Percentiles rank a stretch among this genome's conserved stretches.
These are phyloP conservation scores for Manduca sexta DNA, from an alignment of 1,140 invertebrate genomes.

Conservation along the genomic window DNA sequence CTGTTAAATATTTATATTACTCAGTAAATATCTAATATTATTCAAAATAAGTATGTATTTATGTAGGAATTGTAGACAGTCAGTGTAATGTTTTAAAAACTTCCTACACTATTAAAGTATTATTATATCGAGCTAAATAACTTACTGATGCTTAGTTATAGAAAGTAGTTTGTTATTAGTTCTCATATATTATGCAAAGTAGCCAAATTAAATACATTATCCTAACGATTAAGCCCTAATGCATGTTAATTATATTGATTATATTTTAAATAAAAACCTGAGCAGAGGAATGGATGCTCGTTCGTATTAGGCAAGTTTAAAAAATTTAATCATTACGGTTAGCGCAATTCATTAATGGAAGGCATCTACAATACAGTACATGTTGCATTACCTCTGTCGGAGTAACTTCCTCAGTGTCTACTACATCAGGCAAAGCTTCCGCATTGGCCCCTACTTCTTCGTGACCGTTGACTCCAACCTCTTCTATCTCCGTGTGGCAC, in stretches of 20 bases:
- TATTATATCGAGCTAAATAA: too few species aligned
- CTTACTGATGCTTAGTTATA: too few species aligned
- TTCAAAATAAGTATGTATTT: too few species aligned
- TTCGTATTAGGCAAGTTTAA: conserved; percentile 13
- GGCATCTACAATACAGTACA: conserved; percentile 62
- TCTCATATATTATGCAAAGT: too few species aligned
- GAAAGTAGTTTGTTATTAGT: too few species aligned
- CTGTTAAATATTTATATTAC: neutral
- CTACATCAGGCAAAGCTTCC: conserved; percentile 61
- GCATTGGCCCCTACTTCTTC: conserved; percentile 32
- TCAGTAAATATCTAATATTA: neutral
- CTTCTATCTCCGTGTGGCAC: conserved; percentile 42
- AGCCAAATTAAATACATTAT: too few species aligned
- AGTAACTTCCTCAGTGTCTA: conserved; percentile 69
- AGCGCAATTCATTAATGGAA: conserved; percentile 58
- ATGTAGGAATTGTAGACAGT: neutral
- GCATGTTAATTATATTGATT: too few species aligned
- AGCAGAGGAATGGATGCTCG: too few species aligned
- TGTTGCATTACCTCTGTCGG: conserved; percentile 72
- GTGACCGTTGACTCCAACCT: conserved; percentile 21
- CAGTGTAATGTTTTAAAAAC: too few species aligned
- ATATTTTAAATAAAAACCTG: too few species aligned
- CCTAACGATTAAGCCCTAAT: too few species aligned
- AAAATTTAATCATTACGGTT: conserved; percentile 32
- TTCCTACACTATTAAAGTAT: too few species aligned